A percentile compares a stretch with the other conserved stretches of the same genome.
These are phyloP conservation scores for Drosophila histrio DNA, from an alignment of 2,888 invertebrate species.

Conservation along the genomic window DNA sequence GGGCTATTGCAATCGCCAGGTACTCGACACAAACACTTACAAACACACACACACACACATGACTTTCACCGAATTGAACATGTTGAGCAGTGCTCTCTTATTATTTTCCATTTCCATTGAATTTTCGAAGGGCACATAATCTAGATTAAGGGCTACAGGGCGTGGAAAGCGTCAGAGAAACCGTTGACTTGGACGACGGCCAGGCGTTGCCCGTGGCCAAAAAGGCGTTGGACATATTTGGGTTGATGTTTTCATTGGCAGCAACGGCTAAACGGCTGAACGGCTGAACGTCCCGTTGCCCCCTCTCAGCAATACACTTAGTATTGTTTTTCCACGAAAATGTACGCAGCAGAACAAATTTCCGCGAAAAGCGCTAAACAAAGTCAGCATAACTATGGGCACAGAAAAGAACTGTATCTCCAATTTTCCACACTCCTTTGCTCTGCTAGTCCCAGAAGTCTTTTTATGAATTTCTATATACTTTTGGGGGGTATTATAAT, in stretches of 20 bases:
- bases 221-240: constrained; percentile 60
- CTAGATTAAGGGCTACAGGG: constrained; percentile 60
- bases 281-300: background rate
- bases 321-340: constrained; percentile 50
- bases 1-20: constrained; percentile 46
- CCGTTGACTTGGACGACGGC: constrained; percentile 55
- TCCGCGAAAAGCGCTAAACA: constrained; percentile 13
- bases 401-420: background rate
- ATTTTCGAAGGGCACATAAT: constrained; percentile 61
- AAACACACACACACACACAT: constrained; percentile 13
- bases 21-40: constrained; percentile 37
- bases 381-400: constrained; percentile 1
- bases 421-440: background rate
- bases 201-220: constrained; percentile 54
- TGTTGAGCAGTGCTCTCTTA: constrained; percentile 51
- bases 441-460: background rate
- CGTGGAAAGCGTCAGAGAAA: constrained; percentile 27
- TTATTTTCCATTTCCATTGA: constrained; percentile 68
- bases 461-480: background rate
- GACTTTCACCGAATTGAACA: constrained; percentile 53
- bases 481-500: background rate
- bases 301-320: constrained; percentile 37
- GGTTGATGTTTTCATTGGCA: constrained; percentile 70
- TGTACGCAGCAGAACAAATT: constrained; percentile 12
- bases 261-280: constrained; percentile 20